Evolutionary conservation across 2,888 invertebrate species (phyloP), one percentile per base, ranked within the genome.

Genomic region (Brenthis hecate): DNA sequence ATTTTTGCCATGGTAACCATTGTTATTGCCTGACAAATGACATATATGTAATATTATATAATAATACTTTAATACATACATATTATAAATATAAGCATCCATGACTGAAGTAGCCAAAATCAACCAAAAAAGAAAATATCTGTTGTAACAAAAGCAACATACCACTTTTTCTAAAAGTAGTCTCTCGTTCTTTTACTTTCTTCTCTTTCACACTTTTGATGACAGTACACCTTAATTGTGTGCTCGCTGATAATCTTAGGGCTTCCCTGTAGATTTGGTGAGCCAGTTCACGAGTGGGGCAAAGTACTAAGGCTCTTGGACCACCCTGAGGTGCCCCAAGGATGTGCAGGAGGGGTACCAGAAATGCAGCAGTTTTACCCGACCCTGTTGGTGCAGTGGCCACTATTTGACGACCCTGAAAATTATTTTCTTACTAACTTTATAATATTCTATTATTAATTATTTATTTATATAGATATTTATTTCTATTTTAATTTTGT

Each of bases 341-440:
- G 0, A 94, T 91, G 78, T 98, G 96, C 48, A 99, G 94, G 13
- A 99, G 93, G 0, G 99, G 99, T 4, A 99, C 85, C 0, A 99
- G 93, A 88, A 99, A 99, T 0, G 99, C 98, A 1, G 98, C 96
- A 0, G 99, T 99, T 91, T 99, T 99, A 11, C 99, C 99, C 0
- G 98, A 99, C 1, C 99, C 99, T 0, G 99, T 99, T 0, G 99
- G 99, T 0, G 99, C 99, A 85, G 98, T 98, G 0, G 98, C 98
- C 78, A 99, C 94, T 48, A 99, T 88, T 83, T 98, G 97, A 62
- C 97, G 94, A 55, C 95, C 94, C 95, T 96, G 78, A n/a, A 71
- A 72, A 5, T 4, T 4, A 5, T 28, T 28, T 60, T 43, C 19
- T 2, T 6, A 16, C 1, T 54, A 58, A 23, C 1, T 51, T 51